Conservation (phyloP, 2,888 invertebrate genomes). For the Eupithecia dodoneata region DNA sequence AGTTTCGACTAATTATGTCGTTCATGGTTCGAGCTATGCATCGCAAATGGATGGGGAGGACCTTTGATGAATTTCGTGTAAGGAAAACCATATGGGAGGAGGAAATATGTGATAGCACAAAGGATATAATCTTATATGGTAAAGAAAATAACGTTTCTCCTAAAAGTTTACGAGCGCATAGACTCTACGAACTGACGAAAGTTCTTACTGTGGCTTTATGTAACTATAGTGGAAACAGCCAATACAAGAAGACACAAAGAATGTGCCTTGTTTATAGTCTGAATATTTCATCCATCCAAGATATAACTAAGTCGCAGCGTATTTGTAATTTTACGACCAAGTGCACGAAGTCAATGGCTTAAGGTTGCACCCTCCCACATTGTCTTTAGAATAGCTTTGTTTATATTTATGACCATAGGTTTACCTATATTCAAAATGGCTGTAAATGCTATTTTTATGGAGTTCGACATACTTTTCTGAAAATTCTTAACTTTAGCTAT, state of each 20-base stretch:
- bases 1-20: not conserved
- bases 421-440: constrained; percentile 10
- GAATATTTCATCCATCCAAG: constrained; percentile 1
- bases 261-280: not conserved
- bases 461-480: constrained; percentile 1
- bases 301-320: not conserved
- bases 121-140: not conserved
- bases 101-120: not conserved
- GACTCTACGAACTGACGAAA: not conserved
- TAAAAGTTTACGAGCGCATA: not conserved
- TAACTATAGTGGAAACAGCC: not conserved
- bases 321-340: constrained; percentile 32
- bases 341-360: constrained; percentile 46
- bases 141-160: not conserved
- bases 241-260: not conserved
- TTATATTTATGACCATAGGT: constrained; percentile 1
- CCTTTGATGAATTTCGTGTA: not conserved
- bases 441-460: constrained; percentile 19
- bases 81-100: not conserved
- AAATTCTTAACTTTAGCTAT: not conserved
- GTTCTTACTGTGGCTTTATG: not conserved
- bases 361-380: constrained; percentile 31
- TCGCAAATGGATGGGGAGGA: not conserved
- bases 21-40: not conserved
- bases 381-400: constrained; percentile 10